phyloP scores from a whole-genome alignment of 37 sponge, comb jelly and placozoan genomes.

The Spongilla lacustris region DNA sequence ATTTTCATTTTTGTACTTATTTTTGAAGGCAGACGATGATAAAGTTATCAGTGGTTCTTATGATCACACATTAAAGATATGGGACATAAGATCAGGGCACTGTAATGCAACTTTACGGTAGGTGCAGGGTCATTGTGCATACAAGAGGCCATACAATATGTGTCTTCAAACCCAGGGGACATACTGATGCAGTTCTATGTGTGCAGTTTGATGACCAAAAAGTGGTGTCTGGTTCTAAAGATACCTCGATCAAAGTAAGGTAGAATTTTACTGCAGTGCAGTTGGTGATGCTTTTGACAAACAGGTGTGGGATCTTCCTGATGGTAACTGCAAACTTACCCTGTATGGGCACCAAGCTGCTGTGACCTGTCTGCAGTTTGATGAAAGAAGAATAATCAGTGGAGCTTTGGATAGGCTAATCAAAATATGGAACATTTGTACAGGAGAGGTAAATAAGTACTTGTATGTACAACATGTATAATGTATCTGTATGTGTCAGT shows the following conservation, averaged over 20 bases:
- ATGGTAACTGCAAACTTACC: conserved; percentile 78
- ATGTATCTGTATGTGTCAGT: no score
- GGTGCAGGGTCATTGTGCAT: not conserved
- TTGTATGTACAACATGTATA: not conserved
- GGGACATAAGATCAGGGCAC: conserved; percentile 84
- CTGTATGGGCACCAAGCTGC: conserved; percentile 97
- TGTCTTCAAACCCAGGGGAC: conserved; percentile 85
- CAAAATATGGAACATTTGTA: conserved; percentile 88
- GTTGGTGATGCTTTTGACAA: no score
- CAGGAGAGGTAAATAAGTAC: conserved; percentile 65
- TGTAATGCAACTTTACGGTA: conserved; percentile 36
- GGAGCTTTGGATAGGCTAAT: conserved; percentile 94
- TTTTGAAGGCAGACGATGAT: conserved; percentile 83
- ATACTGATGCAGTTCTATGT: conserved; percentile 93
- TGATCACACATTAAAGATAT: conserved; percentile 93
- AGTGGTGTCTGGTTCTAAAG: conserved; percentile 92
- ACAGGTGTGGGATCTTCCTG: conserved; percentile 83
- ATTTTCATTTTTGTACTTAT: no score
- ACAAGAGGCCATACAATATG: not conserved
- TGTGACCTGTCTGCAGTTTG: conserved; percentile 95
- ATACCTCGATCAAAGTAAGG: conserved; percentile 86
- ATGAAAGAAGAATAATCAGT: conserved; percentile 86
- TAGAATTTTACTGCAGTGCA: not conserved
- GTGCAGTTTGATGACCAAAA: conserved; percentile 85
- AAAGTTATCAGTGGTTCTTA: conserved; percentile 97